Conservation (phyloP, 2,797 vertebrate genomes). For the Toxotes lorentzi region DNA sequence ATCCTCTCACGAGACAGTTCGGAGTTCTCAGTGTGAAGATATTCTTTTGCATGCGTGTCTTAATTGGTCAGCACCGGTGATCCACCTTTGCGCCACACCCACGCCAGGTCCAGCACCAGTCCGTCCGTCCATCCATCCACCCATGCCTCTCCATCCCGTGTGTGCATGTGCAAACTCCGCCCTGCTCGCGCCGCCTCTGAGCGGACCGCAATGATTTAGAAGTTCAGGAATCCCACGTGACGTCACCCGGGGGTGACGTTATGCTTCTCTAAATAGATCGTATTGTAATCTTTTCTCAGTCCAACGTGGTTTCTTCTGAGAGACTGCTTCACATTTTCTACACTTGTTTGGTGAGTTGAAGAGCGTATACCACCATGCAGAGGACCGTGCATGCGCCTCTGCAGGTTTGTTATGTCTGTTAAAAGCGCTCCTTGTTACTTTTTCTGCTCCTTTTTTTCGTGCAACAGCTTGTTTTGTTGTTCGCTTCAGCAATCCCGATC, state of each 20-base stretch:
- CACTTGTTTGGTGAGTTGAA: slow-evolving; percentile 97
- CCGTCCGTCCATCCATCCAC: slow-evolving; percentile 17
- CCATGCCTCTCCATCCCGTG: slow-evolving; percentile 29
- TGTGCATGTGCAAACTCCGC: slow-evolving; percentile 71
- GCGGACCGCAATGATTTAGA: slow-evolving; percentile 99
- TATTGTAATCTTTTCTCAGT: slow-evolving; percentile 99
- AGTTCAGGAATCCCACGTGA: slow-evolving; percentile 99
- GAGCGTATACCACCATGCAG: slow-evolving; percentile 71
- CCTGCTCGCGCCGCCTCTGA: slow-evolving; percentile 79
- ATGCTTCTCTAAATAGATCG: slow-evolving; percentile 99
- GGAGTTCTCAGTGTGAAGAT: too few species aligned
- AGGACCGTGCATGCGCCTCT: slow-evolving; percentile 74
- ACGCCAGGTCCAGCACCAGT: slow-evolving; percentile 48
- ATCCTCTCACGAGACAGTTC: background rate
- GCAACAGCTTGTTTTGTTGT: slow-evolving; percentile 76
- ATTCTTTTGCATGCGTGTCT: slow-evolving; percentile 17
- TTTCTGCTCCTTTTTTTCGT: slow-evolving; percentile 47
- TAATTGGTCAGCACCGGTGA: slow-evolving; percentile 28
- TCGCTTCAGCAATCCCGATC: slow-evolving; percentile 29
- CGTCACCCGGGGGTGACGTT: slow-evolving; percentile 99
- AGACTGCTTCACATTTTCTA: slow-evolving; percentile 92
- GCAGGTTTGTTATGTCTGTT: slow-evolving; percentile 68
- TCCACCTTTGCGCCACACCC: slow-evolving; percentile 73
- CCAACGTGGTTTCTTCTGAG: slow-evolving; percentile 99
- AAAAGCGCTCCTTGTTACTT: slow-evolving; percentile 72